phyloP scores from a whole-genome alignment of 2,797 vertebrate species.

The Manis pentadactyla region DNA sequence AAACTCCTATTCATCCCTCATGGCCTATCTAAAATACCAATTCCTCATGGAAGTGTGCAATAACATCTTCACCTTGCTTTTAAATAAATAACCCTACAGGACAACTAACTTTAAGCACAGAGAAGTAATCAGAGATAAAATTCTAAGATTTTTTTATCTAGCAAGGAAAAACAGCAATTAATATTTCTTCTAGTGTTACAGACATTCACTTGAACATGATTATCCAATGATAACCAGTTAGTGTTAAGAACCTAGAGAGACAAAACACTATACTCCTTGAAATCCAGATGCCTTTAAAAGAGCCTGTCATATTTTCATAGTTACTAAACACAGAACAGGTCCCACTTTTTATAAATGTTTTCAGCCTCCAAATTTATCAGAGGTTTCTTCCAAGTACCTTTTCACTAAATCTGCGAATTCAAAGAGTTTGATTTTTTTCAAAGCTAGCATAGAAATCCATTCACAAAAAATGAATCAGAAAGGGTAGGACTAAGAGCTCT shows the following conservation, averaged over 20 bases:
- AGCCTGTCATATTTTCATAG: not conserved
- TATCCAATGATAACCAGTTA: not conserved
- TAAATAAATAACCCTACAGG: not conserved
- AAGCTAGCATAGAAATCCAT: not conserved
- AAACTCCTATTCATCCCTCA: not conserved
- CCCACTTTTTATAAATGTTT: slow-evolving; percentile 36
- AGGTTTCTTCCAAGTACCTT: not conserved
- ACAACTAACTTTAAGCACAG: not conserved
- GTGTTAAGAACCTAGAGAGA: not conserved
- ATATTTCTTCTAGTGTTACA: not conserved
- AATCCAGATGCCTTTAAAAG: slow-evolving; percentile 28
- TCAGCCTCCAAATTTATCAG: not conserved
- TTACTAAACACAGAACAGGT: slow-evolving; percentile 35
- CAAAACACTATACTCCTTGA: not conserved
- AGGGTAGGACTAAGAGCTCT: not conserved
- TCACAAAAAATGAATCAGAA: not conserved
- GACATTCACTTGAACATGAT: not conserved
- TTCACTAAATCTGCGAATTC: slow-evolving; percentile 37
- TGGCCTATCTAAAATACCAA: not conserved
- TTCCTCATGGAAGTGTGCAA: not conserved
- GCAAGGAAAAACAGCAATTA: not conserved
- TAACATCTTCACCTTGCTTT: not conserved
- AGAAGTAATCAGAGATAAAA: not conserved
- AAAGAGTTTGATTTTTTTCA: slow-evolving; percentile 55
- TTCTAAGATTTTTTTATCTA: not conserved